Conservation (phyloP, 2,888 invertebrate genomes). For the Oscheius sp. region DNA sequence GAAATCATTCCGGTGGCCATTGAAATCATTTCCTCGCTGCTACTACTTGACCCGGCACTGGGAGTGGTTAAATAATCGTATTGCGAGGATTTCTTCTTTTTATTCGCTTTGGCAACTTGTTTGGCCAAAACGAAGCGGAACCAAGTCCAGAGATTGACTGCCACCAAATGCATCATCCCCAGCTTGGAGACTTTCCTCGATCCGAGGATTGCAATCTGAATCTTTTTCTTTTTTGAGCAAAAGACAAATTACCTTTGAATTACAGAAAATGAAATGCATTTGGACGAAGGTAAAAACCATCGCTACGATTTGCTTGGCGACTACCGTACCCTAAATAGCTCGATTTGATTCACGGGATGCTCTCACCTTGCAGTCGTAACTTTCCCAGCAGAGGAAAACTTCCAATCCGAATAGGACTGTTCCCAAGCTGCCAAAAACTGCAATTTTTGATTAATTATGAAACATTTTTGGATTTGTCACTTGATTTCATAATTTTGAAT, state of each 20-base stretch:
- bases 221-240: not conserved
- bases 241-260: constrained; percentile 62
- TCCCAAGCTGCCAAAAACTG: constrained; percentile 68
- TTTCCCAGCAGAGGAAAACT: constrained; percentile 63
- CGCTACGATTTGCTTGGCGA: constrained; percentile 64
- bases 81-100: constrained; percentile 41
- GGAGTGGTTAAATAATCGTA: constrained; percentile 21
- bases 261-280: constrained; percentile 70
- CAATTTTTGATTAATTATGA: constrained; percentile 27
- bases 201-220: constrained; percentile 61
- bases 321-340: constrained; percentile 25
- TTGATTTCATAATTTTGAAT: not conserved
- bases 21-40: not conserved
- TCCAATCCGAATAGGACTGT: constrained; percentile 67
- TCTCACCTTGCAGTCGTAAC: constrained; percentile 43
- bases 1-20: constrained; percentile 13
- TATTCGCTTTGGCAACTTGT: constrained; percentile 50
- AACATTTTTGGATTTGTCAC: not conserved
- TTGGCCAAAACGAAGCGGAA: constrained; percentile 68
- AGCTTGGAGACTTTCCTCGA: constrained; percentile 60
- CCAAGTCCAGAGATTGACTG: constrained; percentile 69
- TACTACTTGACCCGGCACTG: not conserved
- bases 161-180: constrained; percentile 67
- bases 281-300: constrained; percentile 68
- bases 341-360: not conserved